phyloP scores from a whole-genome alignment of 2,888 invertebrate species.

The Rhabditoides inermis region DNA sequence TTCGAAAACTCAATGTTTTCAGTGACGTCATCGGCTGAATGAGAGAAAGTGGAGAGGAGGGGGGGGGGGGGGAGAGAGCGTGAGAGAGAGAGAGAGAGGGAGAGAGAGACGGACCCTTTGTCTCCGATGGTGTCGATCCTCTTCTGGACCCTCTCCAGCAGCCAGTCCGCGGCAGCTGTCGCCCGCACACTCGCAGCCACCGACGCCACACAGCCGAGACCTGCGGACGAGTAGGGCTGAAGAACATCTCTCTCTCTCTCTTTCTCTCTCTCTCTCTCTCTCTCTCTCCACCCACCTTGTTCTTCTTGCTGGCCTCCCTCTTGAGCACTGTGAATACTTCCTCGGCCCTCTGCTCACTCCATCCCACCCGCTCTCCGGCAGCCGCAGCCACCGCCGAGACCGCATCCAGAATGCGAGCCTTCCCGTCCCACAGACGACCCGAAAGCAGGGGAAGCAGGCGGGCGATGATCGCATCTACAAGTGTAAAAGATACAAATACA shows the following conservation, averaged over 20 bases:
- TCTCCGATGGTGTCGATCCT: neutral
- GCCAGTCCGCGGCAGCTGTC: constrained; percentile 20
- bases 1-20: too few species aligned
- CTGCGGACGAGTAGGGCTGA: constrained; percentile 14
- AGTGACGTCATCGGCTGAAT: too few species aligned
- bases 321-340: constrained; percentile 16
- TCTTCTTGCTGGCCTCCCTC: constrained; percentile 21
- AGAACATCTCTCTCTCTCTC: neutral
- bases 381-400: constrained; percentile 14
- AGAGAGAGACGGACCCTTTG: too few species aligned
- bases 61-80: too few species aligned
- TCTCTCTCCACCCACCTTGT: constrained; percentile 11
- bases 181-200: constrained; percentile 12
- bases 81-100: too few species aligned
- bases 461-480: constrained; percentile 12
- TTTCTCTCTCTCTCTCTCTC: neutral
- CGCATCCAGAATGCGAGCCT: constrained; percentile 26
- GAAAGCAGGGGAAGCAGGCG: constrained; percentile 19
- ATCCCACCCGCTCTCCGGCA: constrained; percentile 8
- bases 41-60: too few species aligned
- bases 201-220: constrained; percentile 15
- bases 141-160: constrained; percentile 11
- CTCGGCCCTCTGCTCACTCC: constrained; percentile 9
- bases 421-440: constrained; percentile 40
- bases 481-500: neutral